Percentiles rank a stretch among this genome's conserved stretches.
Evolutionary conservation across 1,140 invertebrate genomes (phyloP).

Genomic region (Arion vulgaris): DNA sequence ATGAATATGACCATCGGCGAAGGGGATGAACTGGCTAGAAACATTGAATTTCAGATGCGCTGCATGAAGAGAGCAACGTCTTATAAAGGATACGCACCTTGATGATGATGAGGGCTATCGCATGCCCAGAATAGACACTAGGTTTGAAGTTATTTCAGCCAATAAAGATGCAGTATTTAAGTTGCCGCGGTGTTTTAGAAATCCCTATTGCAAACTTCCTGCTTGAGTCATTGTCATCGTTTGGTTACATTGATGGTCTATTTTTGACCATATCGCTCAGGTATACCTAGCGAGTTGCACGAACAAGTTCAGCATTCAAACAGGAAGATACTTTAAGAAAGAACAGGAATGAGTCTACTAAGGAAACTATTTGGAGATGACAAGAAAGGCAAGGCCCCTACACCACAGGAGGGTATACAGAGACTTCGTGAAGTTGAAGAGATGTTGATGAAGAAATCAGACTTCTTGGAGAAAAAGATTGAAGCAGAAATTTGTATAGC

Average conservation of each 20-base stretch:
- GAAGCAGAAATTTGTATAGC: slow-evolving; percentile 88
- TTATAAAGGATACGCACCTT: too few species aligned
- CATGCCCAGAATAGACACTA: too few species aligned
- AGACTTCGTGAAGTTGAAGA: slow-evolving; percentile 93
- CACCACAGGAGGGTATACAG: slow-evolving; percentile 97
- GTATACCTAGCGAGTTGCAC: neutral
- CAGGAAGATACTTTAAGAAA: neutral
- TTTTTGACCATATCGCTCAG: neutral
- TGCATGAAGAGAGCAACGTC: too few species aligned
- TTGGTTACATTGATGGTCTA: neutral
- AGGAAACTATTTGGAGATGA: slow-evolving; percentile 74
- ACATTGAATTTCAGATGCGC: too few species aligned
- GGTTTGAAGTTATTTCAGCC: too few species aligned
- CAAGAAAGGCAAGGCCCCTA: slow-evolving; percentile 86
- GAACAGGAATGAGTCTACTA: slow-evolving; percentile 52
- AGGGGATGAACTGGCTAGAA: too few species aligned
- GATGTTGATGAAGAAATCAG: slow-evolving; percentile 97
- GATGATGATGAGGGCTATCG: too few species aligned
- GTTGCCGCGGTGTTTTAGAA: neutral
- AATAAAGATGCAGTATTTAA: neutral
- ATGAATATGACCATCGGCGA: too few species aligned
- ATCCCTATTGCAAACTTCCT: neutral
- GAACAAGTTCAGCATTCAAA: neutral
- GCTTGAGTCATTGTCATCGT: neutral
- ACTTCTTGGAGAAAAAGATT: slow-evolving; percentile 97